These are phyloP conservation scores for Alectoris magna DNA, from an alignment of 2,797 vertebrate species.

Conservation along the genomic window DNA sequence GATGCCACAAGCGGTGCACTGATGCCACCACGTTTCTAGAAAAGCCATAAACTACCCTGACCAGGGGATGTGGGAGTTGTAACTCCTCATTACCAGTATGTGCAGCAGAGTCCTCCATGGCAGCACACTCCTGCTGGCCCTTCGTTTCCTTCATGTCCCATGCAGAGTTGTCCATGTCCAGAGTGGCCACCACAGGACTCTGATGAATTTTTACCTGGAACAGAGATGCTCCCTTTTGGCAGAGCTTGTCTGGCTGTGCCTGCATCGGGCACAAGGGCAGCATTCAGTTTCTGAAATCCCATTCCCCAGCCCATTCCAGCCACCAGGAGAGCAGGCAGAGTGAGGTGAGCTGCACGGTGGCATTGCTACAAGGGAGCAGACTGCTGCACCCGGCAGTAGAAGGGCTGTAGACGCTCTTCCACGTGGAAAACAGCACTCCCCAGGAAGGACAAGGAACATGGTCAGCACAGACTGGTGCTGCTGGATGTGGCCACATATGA, in stretches of 20 bases:
- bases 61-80: background rate
- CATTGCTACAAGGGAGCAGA: background rate
- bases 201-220: background rate
- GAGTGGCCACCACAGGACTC: fast-evolving
- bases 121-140: background rate
- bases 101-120: background rate
- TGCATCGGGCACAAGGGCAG: background rate
- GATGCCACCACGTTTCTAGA: background rate
- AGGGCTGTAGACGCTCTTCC: background rate
- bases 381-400: background rate
- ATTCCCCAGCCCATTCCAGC: background rate
- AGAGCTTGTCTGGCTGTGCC: background rate
- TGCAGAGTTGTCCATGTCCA: background rate
- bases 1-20: background rate
- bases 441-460: fast-evolving
- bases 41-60: background rate
- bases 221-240: background rate
- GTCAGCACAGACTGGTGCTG: background rate
- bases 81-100: slow-evolving; percentile 9
- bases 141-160: background rate
- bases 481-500: background rate
- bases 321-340: background rate
- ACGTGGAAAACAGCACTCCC: fast-evolving
- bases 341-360: background rate
- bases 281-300: background rate